Evolutionary conservation across 2,113 vertebrate species (phyloP).

Genomic region (Dromas ardeola): DNA sequence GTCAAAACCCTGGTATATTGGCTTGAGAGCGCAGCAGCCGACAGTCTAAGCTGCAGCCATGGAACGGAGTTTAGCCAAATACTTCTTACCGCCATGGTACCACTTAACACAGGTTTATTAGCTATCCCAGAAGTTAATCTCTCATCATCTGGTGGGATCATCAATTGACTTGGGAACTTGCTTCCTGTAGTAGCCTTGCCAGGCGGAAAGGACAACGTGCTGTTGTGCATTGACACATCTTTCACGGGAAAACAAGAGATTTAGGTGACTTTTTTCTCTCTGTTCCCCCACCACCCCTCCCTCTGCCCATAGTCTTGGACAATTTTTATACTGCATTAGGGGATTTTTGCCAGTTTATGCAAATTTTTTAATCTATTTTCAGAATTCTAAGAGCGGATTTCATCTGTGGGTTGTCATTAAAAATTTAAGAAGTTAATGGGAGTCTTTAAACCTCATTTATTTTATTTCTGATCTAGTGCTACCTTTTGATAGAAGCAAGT

Average conservation of each 20-base stretch:
- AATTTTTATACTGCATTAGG: not conserved
- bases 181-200: not conserved
- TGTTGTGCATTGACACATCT: not conserved
- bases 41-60: not conserved
- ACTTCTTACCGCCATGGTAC: not conserved
- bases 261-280: not conserved
- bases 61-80: not conserved
- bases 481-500: not conserved
- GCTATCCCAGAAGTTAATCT: not conserved
- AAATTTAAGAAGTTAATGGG: not conserved
- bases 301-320: not conserved
- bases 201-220: not conserved
- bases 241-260: not conserved
- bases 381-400: not conserved
- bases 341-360: not conserved
- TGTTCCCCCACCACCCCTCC: accelerated
- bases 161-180: not conserved
- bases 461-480: not conserved
- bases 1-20: not conserved
- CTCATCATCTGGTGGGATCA: not conserved
- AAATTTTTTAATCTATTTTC: not conserved
- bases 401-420: not conserved
- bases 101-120: not conserved
- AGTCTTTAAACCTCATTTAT: not conserved
- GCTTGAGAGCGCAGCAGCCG: not conserved